Percentiles rank a stretch among this genome's conserved stretches.
These are phyloP conservation scores for Scrobipalpa atriplicella DNA, from an alignment of 2,888 invertebrate genomes.

Conservation along the genomic window DNA sequence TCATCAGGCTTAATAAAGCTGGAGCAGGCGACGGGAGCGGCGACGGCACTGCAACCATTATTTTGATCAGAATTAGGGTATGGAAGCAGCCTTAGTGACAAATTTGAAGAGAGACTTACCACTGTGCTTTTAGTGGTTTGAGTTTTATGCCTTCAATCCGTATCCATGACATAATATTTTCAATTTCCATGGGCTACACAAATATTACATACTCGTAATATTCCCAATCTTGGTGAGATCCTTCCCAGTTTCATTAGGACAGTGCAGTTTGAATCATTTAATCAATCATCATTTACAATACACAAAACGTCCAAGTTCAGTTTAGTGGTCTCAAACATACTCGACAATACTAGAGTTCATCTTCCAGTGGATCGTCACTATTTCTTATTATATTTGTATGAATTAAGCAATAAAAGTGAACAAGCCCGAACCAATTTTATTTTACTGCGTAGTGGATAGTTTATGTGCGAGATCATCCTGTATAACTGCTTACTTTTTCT, in stretches of 20 bases:
- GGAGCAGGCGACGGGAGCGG: slow-evolving; percentile 32
- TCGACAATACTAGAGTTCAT: too few relatives aligned
- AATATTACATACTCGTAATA: too few relatives aligned
- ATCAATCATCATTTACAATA: too few relatives aligned
- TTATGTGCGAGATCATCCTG: slow-evolving; percentile 18
- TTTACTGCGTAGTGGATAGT: slow-evolving; percentile 23
- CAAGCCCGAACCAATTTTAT: slow-evolving; percentile 18
- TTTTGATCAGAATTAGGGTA: slow-evolving; percentile 16
- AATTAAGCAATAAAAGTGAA: background rate
- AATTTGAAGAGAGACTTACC: background rate
- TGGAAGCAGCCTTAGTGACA: background rate
- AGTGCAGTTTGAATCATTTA: too few relatives aligned
- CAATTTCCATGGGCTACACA: too few relatives aligned
- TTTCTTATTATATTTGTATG: background rate
- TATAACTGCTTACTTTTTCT: slow-evolving; percentile 37
- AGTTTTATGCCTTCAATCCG: too few relatives aligned
- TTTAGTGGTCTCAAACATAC: too few relatives aligned
- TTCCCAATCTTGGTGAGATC: too few relatives aligned
- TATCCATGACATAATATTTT: too few relatives aligned
- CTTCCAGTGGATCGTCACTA: too few relatives aligned
- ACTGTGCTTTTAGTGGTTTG: background rate
- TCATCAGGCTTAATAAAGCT: slow-evolving; percentile 71
- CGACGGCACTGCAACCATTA: slow-evolving; percentile 7
- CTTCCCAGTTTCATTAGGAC: too few relatives aligned
- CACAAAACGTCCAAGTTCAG: too few relatives aligned